Evolutionary conservation across 23 tunicate species (phyloP).

Genomic region (Trididemnum nubilum): DNA sequence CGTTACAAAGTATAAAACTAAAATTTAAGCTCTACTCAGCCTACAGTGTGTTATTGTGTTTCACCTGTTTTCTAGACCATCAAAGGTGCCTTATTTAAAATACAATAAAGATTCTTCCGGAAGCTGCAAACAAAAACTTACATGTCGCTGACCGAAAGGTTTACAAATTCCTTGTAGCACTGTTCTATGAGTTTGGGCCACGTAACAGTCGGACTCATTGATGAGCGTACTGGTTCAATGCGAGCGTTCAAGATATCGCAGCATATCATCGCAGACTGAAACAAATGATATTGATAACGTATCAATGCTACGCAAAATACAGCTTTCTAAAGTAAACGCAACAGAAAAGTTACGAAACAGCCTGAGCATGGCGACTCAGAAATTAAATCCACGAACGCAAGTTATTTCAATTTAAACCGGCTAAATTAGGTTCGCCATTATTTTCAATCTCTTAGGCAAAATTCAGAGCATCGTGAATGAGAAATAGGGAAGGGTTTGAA

Average conservation of each 20-base stretch:
- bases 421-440: too few species aligned
- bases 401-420: too few species aligned
- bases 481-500: too few species aligned
- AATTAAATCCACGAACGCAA: neutral
- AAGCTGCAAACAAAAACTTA: too few species aligned
- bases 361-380: neutral
- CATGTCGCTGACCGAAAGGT: slow-evolving; percentile 54
- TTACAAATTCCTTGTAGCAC: slow-evolving; percentile 42
- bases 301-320: neutral
- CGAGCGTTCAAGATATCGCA: slow-evolving; percentile 73
- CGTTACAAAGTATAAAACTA: too few species aligned
- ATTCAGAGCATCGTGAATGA: too few species aligned
- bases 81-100: too few species aligned
- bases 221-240: slow-evolving; percentile 41
- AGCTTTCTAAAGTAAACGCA: neutral
- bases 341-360: neutral
- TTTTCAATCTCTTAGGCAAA: too few species aligned
- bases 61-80: too few species aligned
- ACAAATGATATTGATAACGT: neutral
- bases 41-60: too few species aligned
- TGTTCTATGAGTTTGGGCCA: slow-evolving; percentile 59
- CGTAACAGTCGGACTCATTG: slow-evolving; percentile 30
- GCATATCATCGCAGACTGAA: slow-evolving; percentile 37
- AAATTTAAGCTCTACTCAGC: too few species aligned
- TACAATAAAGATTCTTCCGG: too few species aligned